phyloP scores from a whole-genome alignment of 2,888 invertebrate species.

The Apotomis capreana region DNA sequence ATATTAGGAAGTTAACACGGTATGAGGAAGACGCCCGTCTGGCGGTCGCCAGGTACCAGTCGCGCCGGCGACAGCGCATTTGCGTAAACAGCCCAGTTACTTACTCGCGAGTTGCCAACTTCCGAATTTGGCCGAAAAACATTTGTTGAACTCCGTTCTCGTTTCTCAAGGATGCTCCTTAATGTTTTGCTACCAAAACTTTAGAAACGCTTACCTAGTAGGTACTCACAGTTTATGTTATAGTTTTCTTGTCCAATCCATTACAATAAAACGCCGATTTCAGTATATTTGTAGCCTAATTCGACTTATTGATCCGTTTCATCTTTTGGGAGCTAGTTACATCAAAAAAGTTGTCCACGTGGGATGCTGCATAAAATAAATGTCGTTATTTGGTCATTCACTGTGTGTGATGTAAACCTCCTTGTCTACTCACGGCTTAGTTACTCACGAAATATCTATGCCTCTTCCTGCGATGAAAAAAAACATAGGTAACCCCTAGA shows the following conservation, averaged over 20 bases:
- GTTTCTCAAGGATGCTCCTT: constrained; percentile 1
- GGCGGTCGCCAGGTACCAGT: constrained; percentile 18
- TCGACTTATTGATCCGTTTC: background rate
- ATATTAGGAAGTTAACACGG: constrained; percentile 17
- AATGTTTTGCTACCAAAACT: background rate
- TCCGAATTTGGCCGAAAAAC: constrained; percentile 7
- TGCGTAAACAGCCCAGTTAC: constrained; percentile 1
- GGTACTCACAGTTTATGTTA: background rate
- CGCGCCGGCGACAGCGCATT: constrained; percentile 20
- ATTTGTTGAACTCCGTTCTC: constrained; percentile 4
- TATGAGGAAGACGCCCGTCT: constrained; percentile 20
- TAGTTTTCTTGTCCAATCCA: background rate
- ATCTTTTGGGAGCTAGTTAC: no score
- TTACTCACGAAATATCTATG: no score
- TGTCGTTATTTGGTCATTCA: no score
- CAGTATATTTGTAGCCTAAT: background rate
- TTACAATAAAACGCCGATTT: background rate
- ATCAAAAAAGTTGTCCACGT: background rate
- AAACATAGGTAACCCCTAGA: no score
- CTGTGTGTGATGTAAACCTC: no score
- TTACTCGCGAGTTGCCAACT: constrained; percentile 7
- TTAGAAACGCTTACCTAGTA: background rate
- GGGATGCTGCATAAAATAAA: background rate
- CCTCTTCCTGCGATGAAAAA: no score
- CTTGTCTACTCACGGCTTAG: no score